Percentiles rank a stretch among this genome's conserved stretches.
Conservation (phyloP, 2,797 vertebrate species). For the Hippoglossus hippoglossus region DNA sequence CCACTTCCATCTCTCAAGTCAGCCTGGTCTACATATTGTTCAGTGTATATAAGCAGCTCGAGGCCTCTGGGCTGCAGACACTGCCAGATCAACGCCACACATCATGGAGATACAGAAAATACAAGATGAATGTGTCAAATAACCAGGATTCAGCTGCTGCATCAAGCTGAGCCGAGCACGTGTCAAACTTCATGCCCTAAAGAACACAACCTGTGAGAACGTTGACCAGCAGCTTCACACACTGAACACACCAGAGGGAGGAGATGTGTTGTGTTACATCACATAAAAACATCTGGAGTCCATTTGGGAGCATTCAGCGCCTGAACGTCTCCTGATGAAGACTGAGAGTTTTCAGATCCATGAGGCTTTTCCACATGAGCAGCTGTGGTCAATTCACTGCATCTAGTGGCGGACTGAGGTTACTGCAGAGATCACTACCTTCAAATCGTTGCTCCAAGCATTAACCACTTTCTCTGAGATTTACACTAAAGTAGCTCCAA, state of each 20-base stretch:
- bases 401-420: slow-evolving; percentile 55
- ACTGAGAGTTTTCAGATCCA: slow-evolving; percentile 21
- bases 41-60: slow-evolving; percentile 35
- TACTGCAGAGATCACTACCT: slow-evolving; percentile 38
- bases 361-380: slow-evolving; percentile 20
- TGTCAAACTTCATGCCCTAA: slow-evolving; percentile 20
- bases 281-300: slow-evolving; percentile 37
- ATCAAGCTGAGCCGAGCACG: slow-evolving; percentile 26
- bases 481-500: background rate
- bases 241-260: background rate
- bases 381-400: slow-evolving; percentile 53
- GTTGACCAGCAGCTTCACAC: slow-evolving; percentile 21
- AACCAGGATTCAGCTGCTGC: slow-evolving; percentile 48
- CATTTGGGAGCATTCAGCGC: slow-evolving; percentile 33
- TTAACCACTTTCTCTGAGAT: background rate
- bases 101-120: slow-evolving; percentile 4
- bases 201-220: slow-evolving; percentile 2
- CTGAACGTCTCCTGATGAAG: slow-evolving; percentile 18
- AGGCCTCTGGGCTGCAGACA: slow-evolving; percentile 14
- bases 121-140: slow-evolving; percentile 54
- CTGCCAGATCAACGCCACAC: slow-evolving; percentile 46
- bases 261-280: slow-evolving; percentile 13
- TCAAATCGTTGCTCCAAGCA: too few relatives aligned
- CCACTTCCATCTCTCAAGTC: slow-evolving; percentile 15
- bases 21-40: slow-evolving; percentile 45